Evolutionary conservation across 1,140 invertebrate genomes (phyloP).

Genomic region (Ostrea denselamellosa): DNA sequence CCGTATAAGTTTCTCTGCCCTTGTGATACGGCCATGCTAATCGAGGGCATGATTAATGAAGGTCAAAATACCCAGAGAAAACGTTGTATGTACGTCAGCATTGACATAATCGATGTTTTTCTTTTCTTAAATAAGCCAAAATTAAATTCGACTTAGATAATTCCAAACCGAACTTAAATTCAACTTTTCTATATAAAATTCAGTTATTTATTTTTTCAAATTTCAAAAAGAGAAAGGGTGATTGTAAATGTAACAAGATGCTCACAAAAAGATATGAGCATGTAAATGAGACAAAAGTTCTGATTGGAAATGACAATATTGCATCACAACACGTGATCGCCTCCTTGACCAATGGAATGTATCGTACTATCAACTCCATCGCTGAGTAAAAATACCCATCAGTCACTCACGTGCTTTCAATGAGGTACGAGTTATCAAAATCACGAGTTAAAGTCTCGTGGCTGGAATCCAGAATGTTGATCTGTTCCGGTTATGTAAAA

Average conservation of each 20-base stretch:
- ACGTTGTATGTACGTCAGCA: too few relatives aligned
- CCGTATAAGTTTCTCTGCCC: too few relatives aligned
- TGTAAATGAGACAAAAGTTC: neutral
- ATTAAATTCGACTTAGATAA: too few relatives aligned
- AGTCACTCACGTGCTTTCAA: conserved; percentile 19
- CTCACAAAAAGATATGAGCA: conserved; percentile 17
- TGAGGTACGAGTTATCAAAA: conserved; percentile 24
- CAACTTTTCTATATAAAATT: too few relatives aligned
- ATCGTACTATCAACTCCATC: conserved; percentile 32
- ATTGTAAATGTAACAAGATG: neutral
- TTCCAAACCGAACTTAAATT: too few relatives aligned
- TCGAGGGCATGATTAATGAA: too few relatives aligned
- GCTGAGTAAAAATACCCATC: conserved; percentile 10
- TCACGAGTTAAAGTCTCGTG: neutral
- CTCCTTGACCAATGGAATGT: conserved; percentile 37
- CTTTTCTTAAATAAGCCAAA: too few relatives aligned
- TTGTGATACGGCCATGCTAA: too few relatives aligned
- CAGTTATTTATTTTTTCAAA: neutral
- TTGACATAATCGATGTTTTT: too few relatives aligned
- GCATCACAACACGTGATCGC: conserved; percentile 11
- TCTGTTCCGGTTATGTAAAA: conserved; percentile 8
- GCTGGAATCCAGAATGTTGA: conserved; percentile 9
- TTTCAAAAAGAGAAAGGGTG: neutral
- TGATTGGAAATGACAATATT: conserved; percentile 25
- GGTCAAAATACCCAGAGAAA: too few relatives aligned